Evolutionary conservation across 2,888 invertebrate species (phyloP).

Genomic region (Caenorhabditis sinica): DNA sequence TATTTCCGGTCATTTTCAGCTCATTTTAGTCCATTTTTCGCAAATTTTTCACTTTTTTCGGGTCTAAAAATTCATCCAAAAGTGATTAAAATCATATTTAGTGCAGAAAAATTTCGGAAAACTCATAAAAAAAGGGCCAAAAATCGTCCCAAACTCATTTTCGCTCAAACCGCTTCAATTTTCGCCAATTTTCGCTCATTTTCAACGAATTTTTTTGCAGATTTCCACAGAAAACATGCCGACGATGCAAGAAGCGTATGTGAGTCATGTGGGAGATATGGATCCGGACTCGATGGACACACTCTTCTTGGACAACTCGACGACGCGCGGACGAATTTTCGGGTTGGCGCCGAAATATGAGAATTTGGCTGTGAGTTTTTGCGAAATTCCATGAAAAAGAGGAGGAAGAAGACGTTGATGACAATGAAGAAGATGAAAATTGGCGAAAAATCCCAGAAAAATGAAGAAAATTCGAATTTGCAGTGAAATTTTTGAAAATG

Average conservation of each 20-base stretch:
- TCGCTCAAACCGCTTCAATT: neutral
- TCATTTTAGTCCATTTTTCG: neutral
- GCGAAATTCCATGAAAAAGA: too few relatives aligned
- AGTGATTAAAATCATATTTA: neutral
- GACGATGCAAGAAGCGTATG: conserved; percentile 94
- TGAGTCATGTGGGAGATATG: conserved; percentile 94
- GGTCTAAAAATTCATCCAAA: neutral
- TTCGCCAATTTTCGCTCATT: neutral
- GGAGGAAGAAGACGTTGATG: too few relatives aligned
- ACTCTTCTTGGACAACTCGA: conserved; percentile 91
- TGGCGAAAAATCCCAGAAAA: neutral
- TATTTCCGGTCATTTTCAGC: neutral
- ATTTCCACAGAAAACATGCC: conserved; percentile 4
- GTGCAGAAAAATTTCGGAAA: neutral
- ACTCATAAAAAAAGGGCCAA: conserved; percentile 7
- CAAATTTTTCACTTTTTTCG: neutral
- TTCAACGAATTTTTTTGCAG: neutral
- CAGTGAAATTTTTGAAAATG: conserved; percentile 87
- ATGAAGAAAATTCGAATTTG: neutral
- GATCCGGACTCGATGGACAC: conserved; percentile 90
- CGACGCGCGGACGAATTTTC: conserved; percentile 89
- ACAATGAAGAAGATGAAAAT: neutral
- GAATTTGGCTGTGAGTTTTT: neutral
- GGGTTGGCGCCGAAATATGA: conserved; percentile 84
- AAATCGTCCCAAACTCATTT: neutral